Conservation (phyloP, 2,113 vertebrate genomes). For the Psittacara wagleri region DNA sequence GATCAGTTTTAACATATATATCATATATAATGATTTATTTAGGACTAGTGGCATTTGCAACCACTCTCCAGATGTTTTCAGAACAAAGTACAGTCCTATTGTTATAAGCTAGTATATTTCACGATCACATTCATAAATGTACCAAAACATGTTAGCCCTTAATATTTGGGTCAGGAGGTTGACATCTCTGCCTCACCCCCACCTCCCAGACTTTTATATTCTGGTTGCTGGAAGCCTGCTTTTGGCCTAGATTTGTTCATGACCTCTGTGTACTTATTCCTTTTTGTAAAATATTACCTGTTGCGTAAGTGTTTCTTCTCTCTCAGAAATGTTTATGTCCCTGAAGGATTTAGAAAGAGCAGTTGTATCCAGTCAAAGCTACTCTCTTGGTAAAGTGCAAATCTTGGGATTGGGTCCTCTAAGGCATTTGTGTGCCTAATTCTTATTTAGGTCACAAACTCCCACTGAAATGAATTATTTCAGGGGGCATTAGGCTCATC, state of each 20-base stretch:
- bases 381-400: neutral
- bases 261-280: neutral
- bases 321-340: neutral
- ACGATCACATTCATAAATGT: neutral
- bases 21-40: neutral
- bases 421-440: neutral
- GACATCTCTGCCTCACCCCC: neutral
- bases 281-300: neutral
- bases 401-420: neutral
- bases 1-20: neutral
- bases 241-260: neutral
- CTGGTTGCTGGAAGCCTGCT: neutral
- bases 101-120: neutral
- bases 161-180: neutral
- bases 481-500: neutral
- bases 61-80: neutral
- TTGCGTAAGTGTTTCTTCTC: neutral
- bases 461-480: slow-evolving; percentile 12
- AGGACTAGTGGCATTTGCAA: neutral
- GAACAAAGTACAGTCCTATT: neutral
- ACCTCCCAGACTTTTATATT: neutral
- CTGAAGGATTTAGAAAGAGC: neutral
- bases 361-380: neutral
- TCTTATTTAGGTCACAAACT: neutral
- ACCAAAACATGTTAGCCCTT: neutral